Evolutionary conservation across 2,797 vertebrate genomes (phyloP).

Genomic region (Bovichtus variegatus): DNA sequence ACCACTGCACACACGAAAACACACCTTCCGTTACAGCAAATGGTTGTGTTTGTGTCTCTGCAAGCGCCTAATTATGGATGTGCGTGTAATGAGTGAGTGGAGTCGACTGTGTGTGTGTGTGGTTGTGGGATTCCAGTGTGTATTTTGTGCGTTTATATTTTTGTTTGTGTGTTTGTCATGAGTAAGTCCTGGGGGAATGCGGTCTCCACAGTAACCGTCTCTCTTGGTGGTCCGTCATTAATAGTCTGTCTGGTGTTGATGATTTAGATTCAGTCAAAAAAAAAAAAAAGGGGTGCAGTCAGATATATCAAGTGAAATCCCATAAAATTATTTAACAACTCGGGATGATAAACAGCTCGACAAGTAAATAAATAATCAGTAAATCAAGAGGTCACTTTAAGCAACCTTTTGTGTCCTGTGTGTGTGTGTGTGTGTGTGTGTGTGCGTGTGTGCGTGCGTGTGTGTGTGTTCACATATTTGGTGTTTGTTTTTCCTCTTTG

Average conservation of each 20-base stretch:
- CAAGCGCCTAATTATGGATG: conserved; percentile 3
- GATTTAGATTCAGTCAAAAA: conserved; percentile 66
- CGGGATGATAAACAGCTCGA: conserved; percentile 69
- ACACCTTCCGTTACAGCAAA: conserved; percentile 37
- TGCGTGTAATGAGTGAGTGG: conserved; percentile 16
- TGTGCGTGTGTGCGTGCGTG: conserved; percentile 39
- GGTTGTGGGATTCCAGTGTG: conserved; percentile 33
- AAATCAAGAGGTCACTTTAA: conserved; percentile 69
- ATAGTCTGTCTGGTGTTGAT: conserved; percentile 78
- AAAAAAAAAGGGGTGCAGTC: conserved; percentile 44
- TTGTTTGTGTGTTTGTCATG: conserved; percentile 74
- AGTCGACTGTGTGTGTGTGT: conserved; percentile 37
- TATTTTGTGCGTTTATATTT: conserved; percentile 54
- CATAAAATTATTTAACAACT: conserved; percentile 74
- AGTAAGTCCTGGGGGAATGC: conserved; percentile 72
- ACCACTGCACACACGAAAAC: conserved; percentile 30
- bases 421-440: conserved; percentile 25
- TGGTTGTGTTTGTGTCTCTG: conserved; percentile 8
- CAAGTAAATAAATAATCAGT: conserved; percentile 74
- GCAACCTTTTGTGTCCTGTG: conserved; percentile 49
- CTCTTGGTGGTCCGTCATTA: conserved; percentile 79
- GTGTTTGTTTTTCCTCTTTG: conserved; percentile 85
- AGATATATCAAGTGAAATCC: conserved; percentile 67
- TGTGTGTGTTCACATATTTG: conserved; percentile 48
- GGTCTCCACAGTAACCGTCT: conserved; percentile 80